These are phyloP conservation scores for Psittacus erithacus DNA, from an alignment of 2,113 vertebrate genomes.

Conservation along the genomic window DNA sequence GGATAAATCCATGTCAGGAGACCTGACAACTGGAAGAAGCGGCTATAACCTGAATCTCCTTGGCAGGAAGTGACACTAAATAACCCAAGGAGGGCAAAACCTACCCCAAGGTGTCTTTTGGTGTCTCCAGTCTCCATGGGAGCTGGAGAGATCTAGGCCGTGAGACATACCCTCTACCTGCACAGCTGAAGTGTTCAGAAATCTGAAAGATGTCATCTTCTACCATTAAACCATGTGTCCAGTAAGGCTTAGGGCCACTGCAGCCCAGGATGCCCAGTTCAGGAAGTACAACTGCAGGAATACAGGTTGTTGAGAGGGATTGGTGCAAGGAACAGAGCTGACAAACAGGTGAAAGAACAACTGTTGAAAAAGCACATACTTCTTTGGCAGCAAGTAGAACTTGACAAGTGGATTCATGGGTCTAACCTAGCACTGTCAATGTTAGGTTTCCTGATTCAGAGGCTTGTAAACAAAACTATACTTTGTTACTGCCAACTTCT, in stretches of 20 bases:
- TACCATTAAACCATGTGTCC: neutral
- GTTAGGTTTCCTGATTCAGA: neutral
- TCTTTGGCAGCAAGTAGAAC: neutral
- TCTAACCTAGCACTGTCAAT: neutral
- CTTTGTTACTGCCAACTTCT: neutral
- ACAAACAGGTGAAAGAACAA: neutral
- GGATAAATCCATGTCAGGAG: neutral
- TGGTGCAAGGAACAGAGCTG: neutral
- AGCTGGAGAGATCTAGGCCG: neutral
- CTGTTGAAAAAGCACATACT: neutral
- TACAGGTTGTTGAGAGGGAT: neutral
- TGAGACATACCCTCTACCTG: neutral
- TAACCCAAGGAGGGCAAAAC: neutral
- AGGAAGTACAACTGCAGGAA: neutral
- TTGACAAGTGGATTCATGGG: neutral
- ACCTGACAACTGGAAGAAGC: neutral
- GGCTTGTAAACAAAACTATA: neutral
- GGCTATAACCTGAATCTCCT: neutral
- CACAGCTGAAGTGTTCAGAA: neutral
- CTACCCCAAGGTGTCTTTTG: neutral
- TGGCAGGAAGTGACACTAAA: neutral
- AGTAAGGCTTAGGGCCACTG: neutral
- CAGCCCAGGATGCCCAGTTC: neutral
- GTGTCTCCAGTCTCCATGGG: rapidly evolving
- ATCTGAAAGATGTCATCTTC: neutral